These are phyloP conservation scores for Chromobotia macracanthus DNA, from an alignment of 2,797 vertebrate species.

Conservation along the genomic window DNA sequence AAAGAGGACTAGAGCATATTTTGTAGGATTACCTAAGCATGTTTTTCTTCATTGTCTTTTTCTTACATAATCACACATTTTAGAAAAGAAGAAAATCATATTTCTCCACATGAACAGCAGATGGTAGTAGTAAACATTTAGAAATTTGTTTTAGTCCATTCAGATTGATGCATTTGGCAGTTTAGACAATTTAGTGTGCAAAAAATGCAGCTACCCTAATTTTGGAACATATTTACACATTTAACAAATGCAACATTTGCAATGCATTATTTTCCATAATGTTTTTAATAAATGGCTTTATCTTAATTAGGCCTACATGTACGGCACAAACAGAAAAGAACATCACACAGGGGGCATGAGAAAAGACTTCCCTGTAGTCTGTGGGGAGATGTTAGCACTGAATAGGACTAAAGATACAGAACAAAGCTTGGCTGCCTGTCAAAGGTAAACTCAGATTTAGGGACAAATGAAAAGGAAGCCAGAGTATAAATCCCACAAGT, in stretches of 20 bases:
- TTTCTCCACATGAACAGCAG: slow-evolving; percentile 77
- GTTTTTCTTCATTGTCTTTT: not conserved
- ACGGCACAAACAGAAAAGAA: not conserved
- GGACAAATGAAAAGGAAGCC: slow-evolving; percentile 62
- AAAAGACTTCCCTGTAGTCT: slow-evolving; percentile 33
- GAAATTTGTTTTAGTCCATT: slow-evolving; percentile 31
- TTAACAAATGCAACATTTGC: not conserved
- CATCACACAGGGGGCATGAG: slow-evolving; percentile 26
- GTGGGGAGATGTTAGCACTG: slow-evolving; percentile 1
- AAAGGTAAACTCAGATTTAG: slow-evolving; percentile 56
- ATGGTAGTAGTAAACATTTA: slow-evolving; percentile 79
- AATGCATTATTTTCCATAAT: too few relatives aligned
- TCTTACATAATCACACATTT: not conserved
- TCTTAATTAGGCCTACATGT: not conserved
- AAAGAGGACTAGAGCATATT: not conserved
- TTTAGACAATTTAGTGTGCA: not conserved
- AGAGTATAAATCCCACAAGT: slow-evolving; percentile 72
- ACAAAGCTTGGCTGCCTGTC: slow-evolving; percentile 56
- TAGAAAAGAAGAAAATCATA: slow-evolving; percentile 35
- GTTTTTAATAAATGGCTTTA: not conserved
- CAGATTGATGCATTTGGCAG: not conserved
- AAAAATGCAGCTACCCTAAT: not conserved
- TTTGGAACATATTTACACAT: too few relatives aligned
- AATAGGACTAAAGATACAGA: slow-evolving; percentile 52
- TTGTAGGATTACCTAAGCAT: not conserved